phyloP scores from a whole-genome alignment of 2,113 vertebrate species.

The Perca fluviatilis region DNA sequence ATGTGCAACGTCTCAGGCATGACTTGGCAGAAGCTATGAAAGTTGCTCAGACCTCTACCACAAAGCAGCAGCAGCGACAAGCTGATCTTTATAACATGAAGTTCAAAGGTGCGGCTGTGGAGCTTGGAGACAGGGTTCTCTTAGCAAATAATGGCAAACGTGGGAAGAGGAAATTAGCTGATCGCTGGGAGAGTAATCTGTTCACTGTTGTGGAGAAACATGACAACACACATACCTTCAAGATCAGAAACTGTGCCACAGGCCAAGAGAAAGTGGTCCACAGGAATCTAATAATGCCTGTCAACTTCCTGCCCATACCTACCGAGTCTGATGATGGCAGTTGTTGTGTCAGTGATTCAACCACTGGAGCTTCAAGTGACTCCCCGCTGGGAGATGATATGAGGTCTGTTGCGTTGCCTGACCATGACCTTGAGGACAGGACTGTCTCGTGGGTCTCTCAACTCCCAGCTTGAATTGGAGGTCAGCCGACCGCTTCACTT shows the following conservation, averaged over 20 bases:
- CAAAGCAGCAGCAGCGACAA: neutral
- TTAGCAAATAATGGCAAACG: neutral
- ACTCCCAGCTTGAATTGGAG: neutral
- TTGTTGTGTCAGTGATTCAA: neutral
- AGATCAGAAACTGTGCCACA: no score
- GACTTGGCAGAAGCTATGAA: no score
- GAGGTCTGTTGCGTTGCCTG: neutral
- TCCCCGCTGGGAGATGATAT: neutral
- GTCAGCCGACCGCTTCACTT: no score
- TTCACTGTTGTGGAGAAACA: neutral
- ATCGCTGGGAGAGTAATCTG: neutral
- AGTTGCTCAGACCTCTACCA: neutral
- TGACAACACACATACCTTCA: neutral
- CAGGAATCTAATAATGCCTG: neutral
- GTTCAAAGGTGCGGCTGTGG: neutral
- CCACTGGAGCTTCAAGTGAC: neutral
- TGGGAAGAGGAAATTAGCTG: neutral
- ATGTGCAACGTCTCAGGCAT: neutral
- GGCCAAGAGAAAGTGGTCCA: slow-evolving; percentile 5
- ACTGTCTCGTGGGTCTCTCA: neutral
- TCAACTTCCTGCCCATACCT: neutral
- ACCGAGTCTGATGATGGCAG: neutral
- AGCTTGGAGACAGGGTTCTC: slow-evolving; percentile 3
- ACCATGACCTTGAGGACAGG: neutral
- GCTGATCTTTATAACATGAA: neutral